Evolutionary conservation across 1,140 invertebrate genomes (phyloP).

Genomic region (Hypothenemus hampei): DNA sequence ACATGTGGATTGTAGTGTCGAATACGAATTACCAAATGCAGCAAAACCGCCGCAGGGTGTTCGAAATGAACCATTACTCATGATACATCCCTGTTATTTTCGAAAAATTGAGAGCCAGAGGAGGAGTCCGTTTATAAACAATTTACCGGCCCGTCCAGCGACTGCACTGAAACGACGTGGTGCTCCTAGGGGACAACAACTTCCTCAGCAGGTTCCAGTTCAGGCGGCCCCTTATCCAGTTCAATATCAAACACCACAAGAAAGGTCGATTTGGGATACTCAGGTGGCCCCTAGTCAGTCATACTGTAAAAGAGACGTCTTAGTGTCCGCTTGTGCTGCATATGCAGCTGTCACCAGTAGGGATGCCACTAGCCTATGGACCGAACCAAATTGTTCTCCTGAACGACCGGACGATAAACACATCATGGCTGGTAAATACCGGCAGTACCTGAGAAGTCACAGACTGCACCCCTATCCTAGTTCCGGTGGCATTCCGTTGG

Average conservation of each 20-base stretch:
- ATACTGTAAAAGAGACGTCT: conserved; percentile 34
- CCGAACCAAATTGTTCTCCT: conserved; percentile 42
- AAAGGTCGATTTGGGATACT: conserved; percentile 43
- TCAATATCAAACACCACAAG: conserved; percentile 37
- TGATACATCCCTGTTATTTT: conserved; percentile 83
- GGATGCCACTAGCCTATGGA: conserved; percentile 39
- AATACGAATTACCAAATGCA: conserved; percentile 77
- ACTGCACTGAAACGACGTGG: conserved; percentile 38
- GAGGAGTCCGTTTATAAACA: conserved; percentile 69
- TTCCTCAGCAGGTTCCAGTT: conserved; percentile 40
- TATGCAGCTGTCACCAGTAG: conserved; percentile 31
- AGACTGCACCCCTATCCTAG: conserved; percentile 52
- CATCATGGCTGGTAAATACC: conserved; percentile 51
- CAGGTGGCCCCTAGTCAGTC: conserved; percentile 45
- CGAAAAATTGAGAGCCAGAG: conserved; percentile 70
- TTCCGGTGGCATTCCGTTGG: conserved; percentile 44
- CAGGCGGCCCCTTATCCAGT: conserved; percentile 45
- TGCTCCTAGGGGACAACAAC: conserved; percentile 32
- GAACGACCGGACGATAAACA: conserved; percentile 45
- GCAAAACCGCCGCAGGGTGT: conserved; percentile 73
- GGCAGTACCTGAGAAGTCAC: conserved; percentile 52
- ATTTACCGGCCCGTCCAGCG: conserved; percentile 52
- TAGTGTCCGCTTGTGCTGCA: conserved; percentile 33
- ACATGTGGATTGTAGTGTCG: conserved; percentile 78
- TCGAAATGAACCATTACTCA: conserved; percentile 68